Base-by-base conservation (phyloP, 2,113 vertebrate genomes). In the Naja naja region DNA sequence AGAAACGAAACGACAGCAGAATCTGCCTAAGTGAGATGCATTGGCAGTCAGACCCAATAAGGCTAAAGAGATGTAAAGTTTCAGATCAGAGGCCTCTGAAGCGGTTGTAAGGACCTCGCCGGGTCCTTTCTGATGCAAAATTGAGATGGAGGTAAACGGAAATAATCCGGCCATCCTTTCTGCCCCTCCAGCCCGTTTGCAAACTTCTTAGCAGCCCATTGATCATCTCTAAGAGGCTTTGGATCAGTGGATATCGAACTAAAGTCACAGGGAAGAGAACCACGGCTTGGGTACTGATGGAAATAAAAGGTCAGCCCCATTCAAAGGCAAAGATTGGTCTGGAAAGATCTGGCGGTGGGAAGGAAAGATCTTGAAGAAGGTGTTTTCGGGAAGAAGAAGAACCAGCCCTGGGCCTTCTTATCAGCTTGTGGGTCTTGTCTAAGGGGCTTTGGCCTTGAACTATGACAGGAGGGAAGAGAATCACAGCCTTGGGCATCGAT, bases 71-170 rank as follows among this genome's bases (percentile, higher is more conserved):
- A 96, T 95, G 87, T 93, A 88, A 94, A 94, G 96, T 96, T 96
- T 95, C 60, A 93, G 94, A 94, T 95, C 94, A 94, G 96, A 96
- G 95, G 91, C 94, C 96, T 96, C 1, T 2, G 56, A 56, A 96
- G 95, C 95, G 60, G 96, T 95, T 25, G 93, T 95, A 95, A 95
- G 94, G 95, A 94, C 95, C 94, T 93, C 92, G 56, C 91, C 85
- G 1, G 11, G 93, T 95, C 92, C 25, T 0, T 49, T 94, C 94
- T 95, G 94, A 91, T 93, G 93, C 95, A 94, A 94, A 60, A 95
- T 94, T 93, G 94, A 96, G 96, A 96, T 95, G 95, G 94, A 96
- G 95, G 96, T 95, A 95, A 49, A 96, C 90, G 93, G 94, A 95
- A 96, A 94, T 95, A 96, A 94, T 95, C 94, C 94, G 93, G 92